Evolutionary conservation across 2,888 invertebrate genomes (phyloP), one percentile per base, ranked within the genome.

Genomic region (Ptilodon capucinus): DNA sequence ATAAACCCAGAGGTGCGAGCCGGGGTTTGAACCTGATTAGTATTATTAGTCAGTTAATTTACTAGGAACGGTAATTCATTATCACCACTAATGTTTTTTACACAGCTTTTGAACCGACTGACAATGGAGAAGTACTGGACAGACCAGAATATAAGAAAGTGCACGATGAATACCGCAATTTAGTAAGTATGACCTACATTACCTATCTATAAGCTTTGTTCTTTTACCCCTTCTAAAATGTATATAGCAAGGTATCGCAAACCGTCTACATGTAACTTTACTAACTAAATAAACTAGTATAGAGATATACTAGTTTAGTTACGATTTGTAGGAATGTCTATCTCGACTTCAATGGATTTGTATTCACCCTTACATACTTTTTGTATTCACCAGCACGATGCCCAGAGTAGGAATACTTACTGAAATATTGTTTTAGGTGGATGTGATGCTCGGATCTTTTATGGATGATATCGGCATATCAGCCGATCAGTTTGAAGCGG

Each of bases 391-490:
- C n/a, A n/a, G n/a, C n/a, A n/a, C n/a, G n/a, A n/a, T n/a, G n/a
- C n/a, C n/a, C n/a, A n/a, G n/a, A n/a, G n/a, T n/a, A n/a, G n/a
- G n/a, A n/a, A n/a, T n/a, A n/a, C n/a, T n/a, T n/a, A n/a, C n/a
- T n/a, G n/a, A n/a, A n/a, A 13, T 19, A 18, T 18, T 21, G 16
- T 11, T 43, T 23, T 63, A 95, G 95, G 95, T 98, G n/a, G 97
- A 97, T 74, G 93, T 95, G 46, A 95, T 98, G 94, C 90, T 98
- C 38, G 96, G 97, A 36, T 97, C 96, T 47, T 98, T 97, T 74
- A 97, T 97, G 95, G 97, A 97, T 65, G 98, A 98, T 71, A 95
- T 97, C 76, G 95, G 96, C 40, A 97, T 98, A 60, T 94, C 95
- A 0, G 94, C 97, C 0, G 95, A 97, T 60, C 97, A 98, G 76